A percentile compares a stretch with the other conserved stretches of the same genome.
Evolutionary conservation across 1,140 invertebrate species (phyloP).

Genomic region (Liolophura sinensis): DNA sequence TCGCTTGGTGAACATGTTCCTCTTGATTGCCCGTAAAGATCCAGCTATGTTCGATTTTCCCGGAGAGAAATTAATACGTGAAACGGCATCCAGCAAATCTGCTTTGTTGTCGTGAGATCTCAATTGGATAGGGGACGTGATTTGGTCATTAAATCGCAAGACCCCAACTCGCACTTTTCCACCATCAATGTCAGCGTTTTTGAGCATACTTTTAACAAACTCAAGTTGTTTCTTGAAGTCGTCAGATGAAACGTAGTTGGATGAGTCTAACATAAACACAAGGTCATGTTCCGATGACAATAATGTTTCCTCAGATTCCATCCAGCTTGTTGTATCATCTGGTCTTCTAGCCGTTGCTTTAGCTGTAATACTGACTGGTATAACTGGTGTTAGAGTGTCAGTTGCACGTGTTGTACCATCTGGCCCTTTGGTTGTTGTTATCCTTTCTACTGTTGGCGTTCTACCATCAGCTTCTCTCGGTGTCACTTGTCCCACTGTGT

Average conservation of each 20-base stretch:
- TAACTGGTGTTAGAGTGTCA: no score
- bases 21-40: not conserved
- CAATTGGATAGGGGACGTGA: not conserved
- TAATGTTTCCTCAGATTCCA: not conserved
- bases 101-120: conserved; percentile 2
- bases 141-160: no score
- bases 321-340: no score
- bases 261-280: conserved; percentile 9
- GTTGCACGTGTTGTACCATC: no score
- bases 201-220: conserved; percentile 6
- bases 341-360: no score
- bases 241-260: not conserved
- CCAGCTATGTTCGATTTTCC: not conserved
- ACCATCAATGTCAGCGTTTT: not conserved
- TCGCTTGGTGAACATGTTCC: not conserved
- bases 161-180: conserved; percentile 4
- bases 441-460: no score
- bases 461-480: no score
- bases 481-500: no score
- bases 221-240: conserved; percentile 7
- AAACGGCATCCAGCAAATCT: not conserved
- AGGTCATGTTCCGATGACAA: conserved; percentile 1
- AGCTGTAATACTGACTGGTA: no score
- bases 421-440: conserved; percentile 6
- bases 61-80: conserved; percentile 1